Evolutionary conservation across 2,797 vertebrate genomes (phyloP).

Genomic region (Amniataba percoides): DNA sequence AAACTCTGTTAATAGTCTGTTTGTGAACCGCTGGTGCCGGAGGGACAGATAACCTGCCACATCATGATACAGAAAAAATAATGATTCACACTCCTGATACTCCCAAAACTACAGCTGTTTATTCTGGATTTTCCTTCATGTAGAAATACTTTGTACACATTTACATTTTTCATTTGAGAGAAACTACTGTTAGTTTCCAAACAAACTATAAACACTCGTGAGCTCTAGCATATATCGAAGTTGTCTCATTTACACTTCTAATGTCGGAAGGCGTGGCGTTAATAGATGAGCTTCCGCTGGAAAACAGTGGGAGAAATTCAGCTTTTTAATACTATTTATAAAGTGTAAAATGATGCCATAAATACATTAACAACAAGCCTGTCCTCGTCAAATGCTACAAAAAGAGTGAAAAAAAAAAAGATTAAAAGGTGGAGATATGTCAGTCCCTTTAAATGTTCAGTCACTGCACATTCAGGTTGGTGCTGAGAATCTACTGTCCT

Average conservation of each 20-base stretch:
- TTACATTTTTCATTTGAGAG: constrained; percentile 63
- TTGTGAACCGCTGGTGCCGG: background rate
- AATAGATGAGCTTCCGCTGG: constrained; percentile 53
- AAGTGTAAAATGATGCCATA: constrained; percentile 64
- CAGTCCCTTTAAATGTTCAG: constrained; percentile 64
- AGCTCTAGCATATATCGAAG: constrained; percentile 49
- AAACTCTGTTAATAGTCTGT: constrained; percentile 17
- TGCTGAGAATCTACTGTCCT: constrained; percentile 36
- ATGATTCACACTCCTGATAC: constrained; percentile 29
- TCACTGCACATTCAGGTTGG: constrained; percentile 52
- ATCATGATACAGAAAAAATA: background rate
- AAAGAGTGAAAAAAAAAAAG: constrained; percentile 41
- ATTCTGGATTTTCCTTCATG: constrained; percentile 62
- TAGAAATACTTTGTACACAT: constrained; percentile 80
- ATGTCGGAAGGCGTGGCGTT: constrained; percentile 34
- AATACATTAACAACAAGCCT: constrained; percentile 75
- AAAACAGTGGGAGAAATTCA: constrained; percentile 42
- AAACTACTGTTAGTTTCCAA: constrained; percentile 50
- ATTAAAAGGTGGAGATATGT: constrained; percentile 49
- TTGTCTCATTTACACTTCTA: constrained; percentile 59
- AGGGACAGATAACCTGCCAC: background rate
- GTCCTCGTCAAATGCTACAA: constrained; percentile 63
- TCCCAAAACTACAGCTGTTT: constrained; percentile 66
- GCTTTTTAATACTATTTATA: constrained; percentile 37
- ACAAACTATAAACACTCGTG: constrained; percentile 57